These are phyloP conservation scores for Chelonia mydas DNA, from an alignment of 2,797 vertebrate genomes.

Conservation along the genomic window DNA sequence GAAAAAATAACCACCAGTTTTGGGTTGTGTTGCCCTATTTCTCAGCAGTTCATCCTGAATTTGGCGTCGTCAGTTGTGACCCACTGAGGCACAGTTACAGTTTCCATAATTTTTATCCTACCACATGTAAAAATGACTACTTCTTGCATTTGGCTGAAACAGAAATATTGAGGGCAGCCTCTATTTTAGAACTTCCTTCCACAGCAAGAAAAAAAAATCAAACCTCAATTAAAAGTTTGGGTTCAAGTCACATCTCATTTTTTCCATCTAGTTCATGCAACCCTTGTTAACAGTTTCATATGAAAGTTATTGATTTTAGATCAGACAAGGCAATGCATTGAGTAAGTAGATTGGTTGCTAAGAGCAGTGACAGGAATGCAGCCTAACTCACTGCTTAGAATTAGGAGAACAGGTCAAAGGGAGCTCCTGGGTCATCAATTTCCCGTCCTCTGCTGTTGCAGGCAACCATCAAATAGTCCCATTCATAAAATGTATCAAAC, in stretches of 20 bases:
- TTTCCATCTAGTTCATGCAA: not conserved
- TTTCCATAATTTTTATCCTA: not conserved
- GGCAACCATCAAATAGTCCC: no score
- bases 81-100: no score
- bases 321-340: not conserved
- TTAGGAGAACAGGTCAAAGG: no score
- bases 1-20: no score
- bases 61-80: no score
- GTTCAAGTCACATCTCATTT: conserved; percentile 23
- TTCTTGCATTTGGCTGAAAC: not conserved
- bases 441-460: no score
- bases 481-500: no score
- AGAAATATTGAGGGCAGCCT: conserved; percentile 51
- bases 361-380: not conserved
- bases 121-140: not conserved
- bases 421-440: no score
- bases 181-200: conserved; percentile 71
- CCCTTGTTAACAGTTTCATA: not conserved
- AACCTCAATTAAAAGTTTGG: conserved; percentile 45
- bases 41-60: no score
- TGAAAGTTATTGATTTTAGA: not conserved
- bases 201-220: conserved; percentile 33
- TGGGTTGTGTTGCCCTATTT: no score
- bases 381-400: not conserved
- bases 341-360: not conserved